A percentile compares a stretch with the other conserved stretches of the same genome.
Evolutionary conservation across 2,797 vertebrate genomes (phyloP).

Genomic region (Geotrypetes seraphini): DNA sequence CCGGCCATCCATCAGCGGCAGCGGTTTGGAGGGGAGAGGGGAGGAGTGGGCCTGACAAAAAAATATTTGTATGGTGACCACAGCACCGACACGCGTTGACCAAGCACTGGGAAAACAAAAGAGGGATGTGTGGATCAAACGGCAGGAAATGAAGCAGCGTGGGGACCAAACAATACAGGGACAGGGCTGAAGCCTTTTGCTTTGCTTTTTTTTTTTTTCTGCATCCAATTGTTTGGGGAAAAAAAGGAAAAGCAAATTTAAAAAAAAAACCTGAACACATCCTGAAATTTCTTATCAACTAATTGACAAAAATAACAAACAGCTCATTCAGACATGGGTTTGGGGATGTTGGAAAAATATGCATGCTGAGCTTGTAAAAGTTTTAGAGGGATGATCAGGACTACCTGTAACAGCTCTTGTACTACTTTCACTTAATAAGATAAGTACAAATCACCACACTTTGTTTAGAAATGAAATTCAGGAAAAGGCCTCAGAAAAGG

Average conservation of each 20-base stretch:
- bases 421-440: too few species aligned
- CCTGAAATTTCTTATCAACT: constrained; percentile 51
- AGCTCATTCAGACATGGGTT: constrained; percentile 17
- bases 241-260: too few species aligned
- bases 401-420: too few species aligned
- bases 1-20: constrained; percentile 12
- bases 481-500: too few species aligned
- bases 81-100: constrained; percentile 48
- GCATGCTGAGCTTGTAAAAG: constrained; percentile 11
- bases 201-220: too few species aligned
- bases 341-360: constrained; percentile 25
- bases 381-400: constrained; percentile 5
- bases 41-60: constrained; percentile 29
- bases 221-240: constrained; percentile 64
- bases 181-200: constrained; percentile 31
- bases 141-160: constrained; percentile 53
- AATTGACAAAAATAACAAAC: constrained; percentile 39
- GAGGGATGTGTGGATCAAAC: constrained; percentile 57
- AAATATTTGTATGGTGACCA: constrained; percentile 43
- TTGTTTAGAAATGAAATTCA: too few species aligned
- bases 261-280: constrained; percentile 33
- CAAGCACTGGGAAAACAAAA: constrained; percentile 48
- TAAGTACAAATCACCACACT: too few species aligned
- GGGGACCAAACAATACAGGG: constrained; percentile 32
- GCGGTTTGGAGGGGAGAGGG: constrained; percentile 4